These are phyloP conservation scores for Pseudoatta argentina DNA, from an alignment of 1,140 invertebrate genomes.

Conservation along the genomic window DNA sequence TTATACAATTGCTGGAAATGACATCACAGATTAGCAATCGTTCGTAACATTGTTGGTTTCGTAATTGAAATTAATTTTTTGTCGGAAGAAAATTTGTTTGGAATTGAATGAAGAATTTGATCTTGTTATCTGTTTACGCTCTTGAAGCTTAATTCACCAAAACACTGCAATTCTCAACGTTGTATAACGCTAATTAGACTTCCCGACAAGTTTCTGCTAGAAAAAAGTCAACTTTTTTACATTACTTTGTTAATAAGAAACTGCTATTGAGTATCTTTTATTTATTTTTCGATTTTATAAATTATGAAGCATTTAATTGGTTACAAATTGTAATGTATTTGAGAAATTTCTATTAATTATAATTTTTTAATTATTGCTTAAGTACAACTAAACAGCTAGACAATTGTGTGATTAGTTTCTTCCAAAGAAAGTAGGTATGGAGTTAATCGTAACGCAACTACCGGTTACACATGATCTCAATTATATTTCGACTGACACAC, in stretches of 20 bases:
- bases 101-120: constrained; percentile 41
- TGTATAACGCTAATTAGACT: constrained; percentile 35
- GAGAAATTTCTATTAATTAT: not conserved
- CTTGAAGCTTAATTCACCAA: constrained; percentile 52
- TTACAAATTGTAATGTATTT: not conserved
- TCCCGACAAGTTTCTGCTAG: not conserved
- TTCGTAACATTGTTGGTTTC: not conserved
- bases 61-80: constrained; percentile 1
- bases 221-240: not conserved
- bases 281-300: not conserved
- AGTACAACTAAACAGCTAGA: not conserved
- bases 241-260: not conserved
- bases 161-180: constrained; percentile 15
- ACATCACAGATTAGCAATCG: not conserved
- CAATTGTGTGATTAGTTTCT: constrained; percentile 40
- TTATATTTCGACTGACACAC: constrained; percentile 61
- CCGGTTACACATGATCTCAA: constrained; percentile 57
- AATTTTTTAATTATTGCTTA: not conserved
- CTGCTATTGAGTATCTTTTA: not conserved
- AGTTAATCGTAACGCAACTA: constrained; percentile 70
- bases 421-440: constrained; percentile 32
- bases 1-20: not conserved
- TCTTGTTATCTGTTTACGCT: constrained; percentile 51
- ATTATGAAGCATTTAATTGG: not conserved
- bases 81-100: not conserved